These are phyloP conservation scores for Sturnus vulgaris DNA, from an alignment of 2,113 vertebrate species.

Conservation along the genomic window DNA sequence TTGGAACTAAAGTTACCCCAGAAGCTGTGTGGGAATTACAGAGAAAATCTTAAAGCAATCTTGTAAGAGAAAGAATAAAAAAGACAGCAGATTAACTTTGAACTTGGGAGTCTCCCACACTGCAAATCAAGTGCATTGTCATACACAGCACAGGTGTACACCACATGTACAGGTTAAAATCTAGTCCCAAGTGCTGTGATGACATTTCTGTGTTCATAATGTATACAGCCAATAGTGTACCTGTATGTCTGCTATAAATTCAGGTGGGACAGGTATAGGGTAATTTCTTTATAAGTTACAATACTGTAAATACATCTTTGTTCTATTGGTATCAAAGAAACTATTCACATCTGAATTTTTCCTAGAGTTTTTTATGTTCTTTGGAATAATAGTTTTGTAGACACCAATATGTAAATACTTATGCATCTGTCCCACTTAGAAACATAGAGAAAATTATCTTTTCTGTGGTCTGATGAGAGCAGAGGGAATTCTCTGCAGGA, in stretches of 20 bases:
- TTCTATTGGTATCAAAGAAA: not conserved
- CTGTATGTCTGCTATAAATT: constrained; percentile 40
- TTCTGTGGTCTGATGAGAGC: not conserved
- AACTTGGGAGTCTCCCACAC: constrained; percentile 40
- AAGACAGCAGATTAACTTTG: constrained; percentile 53
- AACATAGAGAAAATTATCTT: not conserved
- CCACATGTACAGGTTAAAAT: constrained; percentile 59
- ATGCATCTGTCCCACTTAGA: not conserved
- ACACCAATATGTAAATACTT: not conserved
- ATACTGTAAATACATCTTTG: not conserved
- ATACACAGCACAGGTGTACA: constrained; percentile 53
- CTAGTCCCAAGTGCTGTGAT: not conserved
- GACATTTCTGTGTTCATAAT: constrained; percentile 38
- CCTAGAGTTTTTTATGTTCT: not conserved
- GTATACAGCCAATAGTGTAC: not conserved
- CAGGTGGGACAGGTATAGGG: not conserved
- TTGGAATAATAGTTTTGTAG: not conserved
- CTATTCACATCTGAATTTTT: not conserved
- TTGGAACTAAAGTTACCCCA: not conserved
- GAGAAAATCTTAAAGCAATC: constrained; percentile 26
- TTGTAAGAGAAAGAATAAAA: constrained; percentile 43
- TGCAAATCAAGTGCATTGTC: constrained; percentile 43
- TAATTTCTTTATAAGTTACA: not conserved
- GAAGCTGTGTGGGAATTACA: constrained; percentile 29
- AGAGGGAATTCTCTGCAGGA: not conserved